Evolutionary conservation across 2,113 vertebrate species (phyloP).

Genomic region (Arothron firmamentum): DNA sequence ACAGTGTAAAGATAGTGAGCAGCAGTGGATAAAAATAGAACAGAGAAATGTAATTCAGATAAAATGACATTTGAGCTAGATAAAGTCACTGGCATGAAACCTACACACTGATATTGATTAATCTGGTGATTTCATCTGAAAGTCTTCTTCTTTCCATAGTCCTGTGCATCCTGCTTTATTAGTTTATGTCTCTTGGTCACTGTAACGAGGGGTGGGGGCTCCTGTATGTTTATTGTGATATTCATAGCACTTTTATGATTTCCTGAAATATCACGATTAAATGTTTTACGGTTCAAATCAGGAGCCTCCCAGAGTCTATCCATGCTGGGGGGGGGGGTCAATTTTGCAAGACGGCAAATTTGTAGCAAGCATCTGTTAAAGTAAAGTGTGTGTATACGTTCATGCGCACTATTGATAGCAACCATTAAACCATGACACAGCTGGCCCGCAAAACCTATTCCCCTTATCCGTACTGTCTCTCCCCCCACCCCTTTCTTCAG

Average conservation of each 20-base stretch:
- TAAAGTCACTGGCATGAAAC: too few species aligned
- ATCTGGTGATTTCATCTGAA: too few species aligned
- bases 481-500: slow-evolving; percentile 18
- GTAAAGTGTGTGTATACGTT: not conserved
- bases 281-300: slow-evolving; percentile 6
- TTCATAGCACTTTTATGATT: not conserved
- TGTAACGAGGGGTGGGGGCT: not conserved
- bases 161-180: too few species aligned
- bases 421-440: slow-evolving; percentile 63
- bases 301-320: slow-evolving; percentile 7
- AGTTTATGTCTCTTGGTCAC: too few species aligned
- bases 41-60: not conserved
- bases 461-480: not conserved
- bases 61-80: too few species aligned
- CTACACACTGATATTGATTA: too few species aligned
- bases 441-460: slow-evolving; percentile 44
- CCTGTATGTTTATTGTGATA: not conserved
- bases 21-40: not conserved
- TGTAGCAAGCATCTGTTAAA: slow-evolving; percentile 49
- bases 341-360: slow-evolving; percentile 31
- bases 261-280: slow-evolving; percentile 14
- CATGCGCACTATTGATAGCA: slow-evolving; percentile 31
- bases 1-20: too few species aligned
- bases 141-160: too few species aligned
- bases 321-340: not conserved